Percentiles rank a stretch among this genome's conserved stretches.
Evolutionary conservation across 2,113 vertebrate species (phyloP).

Genomic region (Larimichthys polyactis): DNA sequence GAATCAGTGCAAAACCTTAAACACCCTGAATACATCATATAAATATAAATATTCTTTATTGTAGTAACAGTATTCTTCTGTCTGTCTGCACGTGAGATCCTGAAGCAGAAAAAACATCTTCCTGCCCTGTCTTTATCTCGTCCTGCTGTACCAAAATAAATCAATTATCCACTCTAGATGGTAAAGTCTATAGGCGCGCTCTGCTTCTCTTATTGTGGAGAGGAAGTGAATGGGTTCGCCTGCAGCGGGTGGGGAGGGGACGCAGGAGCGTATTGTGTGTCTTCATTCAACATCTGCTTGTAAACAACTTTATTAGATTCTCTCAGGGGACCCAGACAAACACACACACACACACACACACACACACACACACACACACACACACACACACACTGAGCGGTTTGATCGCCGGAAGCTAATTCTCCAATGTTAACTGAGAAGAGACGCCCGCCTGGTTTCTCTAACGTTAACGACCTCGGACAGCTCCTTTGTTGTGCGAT

Average conservation of each 20-base stretch:
- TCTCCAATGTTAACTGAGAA: slow-evolving; percentile 55
- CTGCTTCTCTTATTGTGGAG: slow-evolving; percentile 13
- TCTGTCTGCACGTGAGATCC: neutral
- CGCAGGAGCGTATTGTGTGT: slow-evolving; percentile 41
- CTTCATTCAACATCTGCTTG: slow-evolving; percentile 64
- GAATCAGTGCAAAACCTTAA: neutral
- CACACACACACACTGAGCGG: slow-evolving; percentile 4
- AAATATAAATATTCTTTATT: no score
- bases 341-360: neutral
- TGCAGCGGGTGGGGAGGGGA: neutral
- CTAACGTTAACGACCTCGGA: slow-evolving; percentile 66
- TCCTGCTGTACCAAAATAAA: slow-evolving; percentile 9
- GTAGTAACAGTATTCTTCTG: no score
- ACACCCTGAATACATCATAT: no score
- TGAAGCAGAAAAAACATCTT: neutral
- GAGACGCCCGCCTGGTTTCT: slow-evolving; percentile 17
- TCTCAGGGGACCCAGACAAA: slow-evolving; percentile 37
- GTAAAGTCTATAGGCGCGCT: slow-evolving; percentile 45
- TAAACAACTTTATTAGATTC: slow-evolving; percentile 75
- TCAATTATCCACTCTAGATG: slow-evolving; percentile 77
- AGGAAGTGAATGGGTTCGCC: slow-evolving; percentile 43
- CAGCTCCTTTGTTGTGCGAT: slow-evolving; percentile 76
- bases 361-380: slow-evolving; percentile 2
- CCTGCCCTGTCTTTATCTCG: neutral
- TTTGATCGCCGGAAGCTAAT: slow-evolving; percentile 60